Conservation (phyloP, 2,888 invertebrate species). For the Labia minor region DNA sequence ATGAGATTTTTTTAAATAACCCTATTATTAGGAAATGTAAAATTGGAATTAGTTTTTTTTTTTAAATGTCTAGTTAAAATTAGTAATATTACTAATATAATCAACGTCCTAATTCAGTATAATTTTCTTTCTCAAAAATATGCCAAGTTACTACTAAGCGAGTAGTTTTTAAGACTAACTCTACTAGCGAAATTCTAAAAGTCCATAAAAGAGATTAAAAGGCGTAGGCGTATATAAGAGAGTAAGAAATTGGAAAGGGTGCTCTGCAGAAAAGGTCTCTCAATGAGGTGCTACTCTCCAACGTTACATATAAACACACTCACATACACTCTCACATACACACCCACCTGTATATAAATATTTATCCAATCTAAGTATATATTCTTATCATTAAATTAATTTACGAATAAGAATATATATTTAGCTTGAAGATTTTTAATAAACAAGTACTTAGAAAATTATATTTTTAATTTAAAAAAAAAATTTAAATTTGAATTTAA, state of each 20-base stretch:
- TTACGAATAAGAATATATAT: background rate
- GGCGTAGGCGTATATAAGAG: background rate
- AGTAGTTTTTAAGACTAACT: background rate
- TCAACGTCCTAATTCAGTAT: no score
- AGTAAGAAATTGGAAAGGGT: background rate
- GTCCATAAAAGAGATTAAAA: background rate
- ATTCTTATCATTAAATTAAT: background rate
- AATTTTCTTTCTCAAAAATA: no score
- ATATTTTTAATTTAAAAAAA: background rate
- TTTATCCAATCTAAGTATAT: background rate
- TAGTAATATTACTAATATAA: no score
- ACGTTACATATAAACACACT: background rate
- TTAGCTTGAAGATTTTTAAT: background rate
- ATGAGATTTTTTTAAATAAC: no score
- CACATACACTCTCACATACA: background rate
- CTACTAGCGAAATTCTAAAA: background rate
- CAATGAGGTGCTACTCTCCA: constrained; percentile 6
- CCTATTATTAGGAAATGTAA: no score
- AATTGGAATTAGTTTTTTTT: no score
- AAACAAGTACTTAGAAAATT: background rate
- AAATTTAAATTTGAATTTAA: background rate
- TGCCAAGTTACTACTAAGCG: background rate
- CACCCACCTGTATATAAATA: background rate
- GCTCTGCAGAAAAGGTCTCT: background rate
- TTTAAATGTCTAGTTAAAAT: no score